These are phyloP conservation scores for Hydropsyche betteni DNA, from an alignment of 2,888 invertebrate genomes.

Conservation along the genomic window DNA sequence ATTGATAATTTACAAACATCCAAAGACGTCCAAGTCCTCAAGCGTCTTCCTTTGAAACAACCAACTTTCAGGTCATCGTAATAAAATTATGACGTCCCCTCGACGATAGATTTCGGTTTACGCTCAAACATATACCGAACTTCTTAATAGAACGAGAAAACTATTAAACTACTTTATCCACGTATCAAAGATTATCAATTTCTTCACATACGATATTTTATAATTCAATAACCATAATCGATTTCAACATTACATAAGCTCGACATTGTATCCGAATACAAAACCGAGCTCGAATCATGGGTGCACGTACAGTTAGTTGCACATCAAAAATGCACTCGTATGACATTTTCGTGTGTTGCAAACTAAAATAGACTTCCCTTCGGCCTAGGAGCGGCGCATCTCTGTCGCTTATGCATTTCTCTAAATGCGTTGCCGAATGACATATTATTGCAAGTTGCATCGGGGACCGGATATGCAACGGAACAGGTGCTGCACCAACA, in stretches of 20 bases:
- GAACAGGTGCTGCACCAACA: conserved; percentile 44
- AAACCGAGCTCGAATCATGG: no score
- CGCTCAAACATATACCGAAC: conserved; percentile 17
- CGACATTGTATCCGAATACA: no score
- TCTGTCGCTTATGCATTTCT: conserved; percentile 37
- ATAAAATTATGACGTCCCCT: conserved; percentile 43
- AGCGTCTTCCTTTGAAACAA: conserved; percentile 38
- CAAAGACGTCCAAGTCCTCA: conserved; percentile 23
- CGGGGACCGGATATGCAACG: conserved; percentile 45
- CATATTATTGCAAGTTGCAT: conserved; percentile 44
- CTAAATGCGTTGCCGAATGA: conserved; percentile 44
- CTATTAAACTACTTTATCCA: conserved; percentile 2
- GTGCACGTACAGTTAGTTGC: neutral
- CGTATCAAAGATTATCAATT: neutral
- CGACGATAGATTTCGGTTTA: conserved; percentile 21
- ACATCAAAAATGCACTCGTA: neutral
- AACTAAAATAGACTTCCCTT: conserved; percentile 24
- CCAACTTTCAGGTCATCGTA: conserved; percentile 46
- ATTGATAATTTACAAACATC: conserved; percentile 32
- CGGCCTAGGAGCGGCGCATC: conserved; percentile 19
- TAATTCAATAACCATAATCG: no score
- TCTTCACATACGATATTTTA: no score
- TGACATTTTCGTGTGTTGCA: no score
- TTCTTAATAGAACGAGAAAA: conserved; percentile 1
- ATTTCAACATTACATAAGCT: no score